phyloP scores from a whole-genome alignment of 2,888 invertebrate genomes.

The Ryuthela nishihirai region DNA sequence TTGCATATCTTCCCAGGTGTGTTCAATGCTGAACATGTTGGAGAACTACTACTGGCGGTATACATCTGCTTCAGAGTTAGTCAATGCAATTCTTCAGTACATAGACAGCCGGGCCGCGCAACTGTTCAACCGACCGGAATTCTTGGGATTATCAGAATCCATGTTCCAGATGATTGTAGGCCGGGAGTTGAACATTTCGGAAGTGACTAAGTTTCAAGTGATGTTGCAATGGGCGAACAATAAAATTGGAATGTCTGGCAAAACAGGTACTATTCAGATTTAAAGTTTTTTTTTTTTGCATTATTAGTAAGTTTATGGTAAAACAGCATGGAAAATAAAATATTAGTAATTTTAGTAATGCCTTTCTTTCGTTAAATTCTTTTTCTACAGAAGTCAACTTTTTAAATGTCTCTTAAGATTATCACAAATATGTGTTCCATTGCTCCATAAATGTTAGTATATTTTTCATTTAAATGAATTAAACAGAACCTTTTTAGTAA shows the following conservation, averaged over 20 bases:
- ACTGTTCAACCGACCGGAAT: slow-evolving; percentile 78
- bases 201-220: slow-evolving; percentile 86
- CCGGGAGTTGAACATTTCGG: slow-evolving; percentile 74
- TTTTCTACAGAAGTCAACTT: no score
- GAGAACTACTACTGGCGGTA: slow-evolving; percentile 96
- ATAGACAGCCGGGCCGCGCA: slow-evolving; percentile 79
- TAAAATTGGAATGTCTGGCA: slow-evolving; percentile 23
- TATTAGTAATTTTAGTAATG: no score
- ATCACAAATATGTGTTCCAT: no score
- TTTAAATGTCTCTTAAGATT: no score
- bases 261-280: slow-evolving; percentile 26
- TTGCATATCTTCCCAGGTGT: slow-evolving; percentile 67
- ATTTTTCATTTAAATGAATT: no score
- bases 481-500: no score
- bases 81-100: slow-evolving; percentile 89
- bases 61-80: slow-evolving; percentile 86
- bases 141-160: slow-evolving; percentile 82
- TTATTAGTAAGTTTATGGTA: no score
- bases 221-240: slow-evolving; percentile 82
- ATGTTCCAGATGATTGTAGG: slow-evolving; percentile 86
- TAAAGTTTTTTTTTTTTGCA: no score
- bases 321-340: no score
- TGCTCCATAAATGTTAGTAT: no score
- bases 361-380: no score
- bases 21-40: slow-evolving; percentile 83